Conservation (phyloP, 2,797 vertebrate genomes). For the Silurus aristotelis region DNA sequence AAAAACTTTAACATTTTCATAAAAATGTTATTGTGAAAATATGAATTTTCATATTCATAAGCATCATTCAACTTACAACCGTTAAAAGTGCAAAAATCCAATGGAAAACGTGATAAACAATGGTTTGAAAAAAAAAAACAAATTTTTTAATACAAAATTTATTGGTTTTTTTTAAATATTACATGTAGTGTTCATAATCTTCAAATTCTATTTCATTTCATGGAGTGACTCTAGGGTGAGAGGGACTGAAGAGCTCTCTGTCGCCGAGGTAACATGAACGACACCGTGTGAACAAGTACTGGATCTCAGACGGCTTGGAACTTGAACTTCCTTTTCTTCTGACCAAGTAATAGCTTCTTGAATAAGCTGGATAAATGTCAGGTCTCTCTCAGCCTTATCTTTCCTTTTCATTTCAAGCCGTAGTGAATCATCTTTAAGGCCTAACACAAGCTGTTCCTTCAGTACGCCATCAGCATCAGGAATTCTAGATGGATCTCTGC, state of each 20-base stretch:
- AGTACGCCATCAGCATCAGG: neutral
- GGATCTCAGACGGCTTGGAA: neutral
- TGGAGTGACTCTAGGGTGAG: conserved; percentile 21
- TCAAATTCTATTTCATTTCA: too few species aligned
- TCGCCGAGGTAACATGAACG: neutral
- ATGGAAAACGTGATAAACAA: too few species aligned
- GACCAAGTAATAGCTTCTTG: conserved; percentile 43
- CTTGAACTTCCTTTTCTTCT: conserved; percentile 39
- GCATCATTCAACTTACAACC: too few species aligned
- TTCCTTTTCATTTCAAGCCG: neutral
- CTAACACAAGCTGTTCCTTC: neutral
- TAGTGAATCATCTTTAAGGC: neutral
- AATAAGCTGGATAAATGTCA: conserved; percentile 34
- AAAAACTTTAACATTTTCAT: too few species aligned
- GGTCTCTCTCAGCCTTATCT: neutral
- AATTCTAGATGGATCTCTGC: neutral
- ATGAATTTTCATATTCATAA: too few species aligned
- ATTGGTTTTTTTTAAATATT: too few species aligned
- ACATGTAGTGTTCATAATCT: too few species aligned
- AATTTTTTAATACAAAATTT: too few species aligned
- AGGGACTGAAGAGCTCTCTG: neutral
- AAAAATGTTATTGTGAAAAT: too few species aligned
- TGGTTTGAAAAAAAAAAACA: too few species aligned
- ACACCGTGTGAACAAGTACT: neutral
- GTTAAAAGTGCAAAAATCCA: too few species aligned